phyloP scores from a whole-genome alignment of 2,113 vertebrate genomes.

The Catagonus wagneri region DNA sequence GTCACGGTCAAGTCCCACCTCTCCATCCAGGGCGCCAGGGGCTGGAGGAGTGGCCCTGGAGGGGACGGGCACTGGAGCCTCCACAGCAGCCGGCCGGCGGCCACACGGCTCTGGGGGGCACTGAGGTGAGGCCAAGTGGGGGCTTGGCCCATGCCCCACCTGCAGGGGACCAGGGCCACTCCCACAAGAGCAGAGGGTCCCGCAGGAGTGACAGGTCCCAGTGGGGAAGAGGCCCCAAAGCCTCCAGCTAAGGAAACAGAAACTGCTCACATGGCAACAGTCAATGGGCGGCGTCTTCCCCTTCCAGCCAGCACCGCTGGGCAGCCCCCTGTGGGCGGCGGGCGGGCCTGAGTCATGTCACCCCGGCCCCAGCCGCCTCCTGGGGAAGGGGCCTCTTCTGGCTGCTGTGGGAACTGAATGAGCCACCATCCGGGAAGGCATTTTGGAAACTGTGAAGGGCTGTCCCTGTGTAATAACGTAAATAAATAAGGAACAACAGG shows the following conservation, averaged over 20 bases:
- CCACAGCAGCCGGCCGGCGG: not conserved
- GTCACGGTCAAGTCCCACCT: not conserved
- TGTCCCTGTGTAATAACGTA: not conserved
- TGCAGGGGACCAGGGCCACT: not conserved
- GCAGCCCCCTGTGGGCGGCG: not conserved
- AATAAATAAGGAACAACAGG: constrained; percentile 18
- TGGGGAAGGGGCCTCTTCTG: not conserved
- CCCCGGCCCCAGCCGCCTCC: not conserved
- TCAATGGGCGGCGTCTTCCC: not conserved
- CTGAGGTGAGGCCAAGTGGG: not conserved
- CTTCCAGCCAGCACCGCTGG: not conserved
- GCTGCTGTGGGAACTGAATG: not conserved
- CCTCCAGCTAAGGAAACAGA: constrained; percentile 23
- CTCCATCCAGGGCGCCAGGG: not conserved
- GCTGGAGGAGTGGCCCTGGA: not conserved
- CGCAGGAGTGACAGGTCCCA: not conserved
- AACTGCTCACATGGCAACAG: not conserved
- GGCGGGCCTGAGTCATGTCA: constrained; percentile 31
- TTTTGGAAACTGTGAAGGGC: constrained; percentile 31
- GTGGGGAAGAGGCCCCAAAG: not conserved
- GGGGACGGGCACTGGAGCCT: not conserved
- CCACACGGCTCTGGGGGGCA: not conserved
- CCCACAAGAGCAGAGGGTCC: not conserved
- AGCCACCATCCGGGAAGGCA: not conserved
- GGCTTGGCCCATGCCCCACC: too few species aligned